Percentiles rank a stretch among this genome's conserved stretches.
phyloP scores from a whole-genome alignment of 2,797 vertebrate species.

The Gymnothorax javanicus region DNA sequence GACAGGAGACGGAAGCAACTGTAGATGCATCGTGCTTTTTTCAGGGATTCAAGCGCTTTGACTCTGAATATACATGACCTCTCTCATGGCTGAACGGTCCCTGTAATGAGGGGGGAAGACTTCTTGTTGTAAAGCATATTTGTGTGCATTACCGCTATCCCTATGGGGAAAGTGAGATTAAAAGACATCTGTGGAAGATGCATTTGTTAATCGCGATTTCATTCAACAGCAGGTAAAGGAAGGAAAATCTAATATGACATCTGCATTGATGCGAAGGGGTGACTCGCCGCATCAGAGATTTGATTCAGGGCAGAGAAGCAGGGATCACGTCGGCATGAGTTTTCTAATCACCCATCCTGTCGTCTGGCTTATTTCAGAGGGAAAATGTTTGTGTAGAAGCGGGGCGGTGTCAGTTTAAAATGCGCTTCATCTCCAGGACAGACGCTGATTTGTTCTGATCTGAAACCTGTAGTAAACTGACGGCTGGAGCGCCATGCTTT shows the following conservation, averaged over 20 bases:
- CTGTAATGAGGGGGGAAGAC: background rate
- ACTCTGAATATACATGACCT: background rate
- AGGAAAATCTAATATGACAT: background rate
- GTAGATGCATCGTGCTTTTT: background rate
- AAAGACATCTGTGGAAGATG: background rate
- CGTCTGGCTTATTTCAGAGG: background rate
- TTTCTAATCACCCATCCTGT: background rate
- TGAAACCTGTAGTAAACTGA: background rate
- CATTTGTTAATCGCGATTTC: background rate
- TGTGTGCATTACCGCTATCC: background rate
- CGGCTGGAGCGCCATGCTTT: background rate
- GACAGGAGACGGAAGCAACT: background rate
- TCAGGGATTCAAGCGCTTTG: background rate
- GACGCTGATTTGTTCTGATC: slow-evolving; percentile 3
- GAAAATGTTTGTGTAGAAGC: background rate
- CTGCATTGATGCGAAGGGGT: background rate
- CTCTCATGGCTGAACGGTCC: background rate
- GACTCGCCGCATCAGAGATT: background rate
- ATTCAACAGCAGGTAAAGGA: background rate
- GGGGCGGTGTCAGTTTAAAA: background rate
- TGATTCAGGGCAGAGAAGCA: background rate
- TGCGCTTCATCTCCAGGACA: background rate
- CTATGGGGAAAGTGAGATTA: background rate
- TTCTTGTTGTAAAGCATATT: background rate
- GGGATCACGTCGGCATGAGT: background rate